Evolutionary conservation across 2,888 invertebrate genomes (phyloP), one percentile per base, ranked within the genome.

Genomic region (Parthenolecanium corni): DNA sequence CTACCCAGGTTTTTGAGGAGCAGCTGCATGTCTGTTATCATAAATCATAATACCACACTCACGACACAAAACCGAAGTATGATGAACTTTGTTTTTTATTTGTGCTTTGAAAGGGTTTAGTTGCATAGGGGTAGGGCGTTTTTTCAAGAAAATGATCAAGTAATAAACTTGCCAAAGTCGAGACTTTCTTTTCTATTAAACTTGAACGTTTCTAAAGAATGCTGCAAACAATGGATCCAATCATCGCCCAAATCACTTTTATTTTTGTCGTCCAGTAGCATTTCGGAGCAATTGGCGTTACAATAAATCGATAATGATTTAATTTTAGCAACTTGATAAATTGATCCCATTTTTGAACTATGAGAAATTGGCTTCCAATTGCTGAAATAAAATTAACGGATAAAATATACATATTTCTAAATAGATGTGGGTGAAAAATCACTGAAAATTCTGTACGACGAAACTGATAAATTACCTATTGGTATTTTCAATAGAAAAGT

Each of bases 91-190:
- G n/a, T n/a, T n/a, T n/a, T n/a, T n/a, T n/a, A n/a, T n/a, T n/a
- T n/a, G n/a, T n/a, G n/a, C n/a, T n/a, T n/a, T n/a, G n/a, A n/a
- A n/a, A n/a, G n/a, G n/a, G n/a, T n/a, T n/a, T n/a, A n/a, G n/a
- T n/a, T n/a, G n/a, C n/a, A n/a, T n/a, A n/a, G n/a, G n/a, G n/a
- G n/a, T n/a, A n/a, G n/a, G n/a, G n/a, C n/a, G n/a, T n/a, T n/a
- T n/a, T n/a, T n/a, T n/a, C n/a, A n/a, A n/a, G n/a, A n/a, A n/a
- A n/a, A n/a, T n/a, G n/a, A n/a, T n/a, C n/a, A n/a, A n/a, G n/a
- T n/a, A n/a, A n/a, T n/a, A n/a, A n/a, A 79, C 84, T 81, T 74
- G 89, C 89, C 76, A 73, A 89, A 89, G 69, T 88, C 83, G 72
- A 89, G 86, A 65, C 84, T 82, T 71, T 86, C 84, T 66, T 82